These are phyloP conservation scores for Drosophila falleni DNA, from an alignment of 2,888 invertebrate species.

Conservation along the genomic window DNA sequence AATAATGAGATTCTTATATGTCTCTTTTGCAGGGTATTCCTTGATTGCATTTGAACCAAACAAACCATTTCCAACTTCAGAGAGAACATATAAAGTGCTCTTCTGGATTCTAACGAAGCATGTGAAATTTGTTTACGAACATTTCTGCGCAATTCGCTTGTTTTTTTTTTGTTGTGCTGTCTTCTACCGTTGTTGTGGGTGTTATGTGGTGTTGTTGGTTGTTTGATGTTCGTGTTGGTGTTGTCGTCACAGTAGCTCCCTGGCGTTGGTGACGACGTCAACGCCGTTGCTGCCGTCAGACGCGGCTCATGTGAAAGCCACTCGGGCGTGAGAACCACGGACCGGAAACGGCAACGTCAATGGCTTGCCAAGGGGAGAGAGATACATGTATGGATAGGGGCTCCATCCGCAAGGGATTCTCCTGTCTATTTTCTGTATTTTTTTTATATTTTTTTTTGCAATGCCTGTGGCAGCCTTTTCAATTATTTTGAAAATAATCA, in stretches of 20 bases:
- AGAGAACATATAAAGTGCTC: constrained; percentile 7
- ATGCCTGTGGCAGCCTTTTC: constrained; percentile 72
- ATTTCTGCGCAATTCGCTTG: constrained; percentile 53
- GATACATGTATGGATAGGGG: neutral
- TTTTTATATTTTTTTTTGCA: constrained; percentile 70
- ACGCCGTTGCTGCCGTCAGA: constrained; percentile 52
- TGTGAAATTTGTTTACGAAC: constrained; percentile 35
- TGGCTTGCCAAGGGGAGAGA: neutral
- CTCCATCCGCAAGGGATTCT: constrained; percentile 26
- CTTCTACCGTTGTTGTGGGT: constrained; percentile 9
- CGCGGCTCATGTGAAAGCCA: constrained; percentile 45
- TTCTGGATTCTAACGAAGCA: constrained; percentile 8
- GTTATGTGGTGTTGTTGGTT: constrained; percentile 24
- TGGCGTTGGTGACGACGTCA: constrained; percentile 60
- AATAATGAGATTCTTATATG: neutral
- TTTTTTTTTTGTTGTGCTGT: constrained; percentile 27
- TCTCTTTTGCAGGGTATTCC: neutral
- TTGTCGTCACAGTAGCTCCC: constrained; percentile 66
- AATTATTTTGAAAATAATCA: constrained; percentile 81
- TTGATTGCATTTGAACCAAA: too few relatives aligned
- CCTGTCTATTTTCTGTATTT: constrained; percentile 43
- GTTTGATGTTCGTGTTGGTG: constrained; percentile 31
- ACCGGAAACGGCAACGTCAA: constrained; percentile 53
- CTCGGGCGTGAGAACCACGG: constrained; percentile 40
- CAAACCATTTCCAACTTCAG: neutral